Conservation (phyloP, 2,888 invertebrate species). For the Leistus spinibarbis region DNA sequence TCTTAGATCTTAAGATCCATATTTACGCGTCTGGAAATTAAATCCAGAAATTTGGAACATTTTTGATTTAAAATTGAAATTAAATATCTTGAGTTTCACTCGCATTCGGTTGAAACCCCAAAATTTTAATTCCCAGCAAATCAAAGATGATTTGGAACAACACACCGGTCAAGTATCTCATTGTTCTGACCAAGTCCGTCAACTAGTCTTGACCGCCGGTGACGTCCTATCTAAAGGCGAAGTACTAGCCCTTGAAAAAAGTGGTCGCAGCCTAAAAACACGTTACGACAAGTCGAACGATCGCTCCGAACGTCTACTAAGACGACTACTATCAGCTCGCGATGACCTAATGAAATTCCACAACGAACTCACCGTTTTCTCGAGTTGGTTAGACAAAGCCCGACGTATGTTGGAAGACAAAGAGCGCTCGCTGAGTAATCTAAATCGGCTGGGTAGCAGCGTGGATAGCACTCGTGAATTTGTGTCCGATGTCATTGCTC, state of each 20-base stretch:
- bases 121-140: slow-evolving; percentile 64
- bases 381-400: slow-evolving; percentile 83
- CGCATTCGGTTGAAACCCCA: background rate
- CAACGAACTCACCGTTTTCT: slow-evolving; percentile 80
- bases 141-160: slow-evolving; percentile 87
- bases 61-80: no score
- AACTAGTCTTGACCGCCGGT: slow-evolving; percentile 86
- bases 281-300: slow-evolving; percentile 83
- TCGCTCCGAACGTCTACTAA: slow-evolving; percentile 77
- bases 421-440: slow-evolving; percentile 79
- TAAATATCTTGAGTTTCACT: no score
- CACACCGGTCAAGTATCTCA: slow-evolving; percentile 84
- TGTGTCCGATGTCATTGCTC: slow-evolving; percentile 91
- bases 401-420: slow-evolving; percentile 82
- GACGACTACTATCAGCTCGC: slow-evolving; percentile 76
- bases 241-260: slow-evolving; percentile 84
- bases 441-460: slow-evolving; percentile 72
- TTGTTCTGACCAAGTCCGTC: slow-evolving; percentile 88
- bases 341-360: slow-evolving; percentile 90
- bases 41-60: no score
- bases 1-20: background rate
- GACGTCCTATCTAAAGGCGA: slow-evolving; percentile 93
- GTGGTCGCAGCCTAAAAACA: slow-evolving; percentile 81
- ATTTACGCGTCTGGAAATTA: no score
- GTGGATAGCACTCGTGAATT: slow-evolving; percentile 86